Conservation (phyloP, 2,797 vertebrate species). For the Muscicapa striata region DNA sequence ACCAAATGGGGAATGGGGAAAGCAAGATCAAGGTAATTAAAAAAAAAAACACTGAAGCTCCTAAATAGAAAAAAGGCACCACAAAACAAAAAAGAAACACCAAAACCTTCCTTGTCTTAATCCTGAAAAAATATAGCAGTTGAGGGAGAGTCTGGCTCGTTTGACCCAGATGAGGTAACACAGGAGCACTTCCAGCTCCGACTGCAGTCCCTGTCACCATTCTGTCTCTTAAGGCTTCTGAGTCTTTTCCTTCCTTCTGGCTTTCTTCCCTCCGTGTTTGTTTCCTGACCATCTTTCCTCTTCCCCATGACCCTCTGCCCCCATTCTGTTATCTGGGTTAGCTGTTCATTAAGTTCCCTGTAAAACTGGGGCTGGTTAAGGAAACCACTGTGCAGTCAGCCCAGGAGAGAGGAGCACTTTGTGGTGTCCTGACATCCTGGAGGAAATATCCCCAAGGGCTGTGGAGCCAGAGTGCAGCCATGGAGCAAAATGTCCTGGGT, state of each 20-base stretch:
- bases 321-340: neutral
- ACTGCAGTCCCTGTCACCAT: neutral
- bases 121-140: neutral
- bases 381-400: neutral
- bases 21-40: slow-evolving; percentile 34
- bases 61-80: neutral
- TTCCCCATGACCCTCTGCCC: neutral
- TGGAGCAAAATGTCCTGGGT: neutral
- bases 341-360: neutral
- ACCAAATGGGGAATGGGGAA: slow-evolving; percentile 30
- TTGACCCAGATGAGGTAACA: neutral
- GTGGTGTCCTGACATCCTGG: neutral
- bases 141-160: neutral
- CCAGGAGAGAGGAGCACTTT: neutral
- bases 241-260: neutral
- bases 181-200: neutral
- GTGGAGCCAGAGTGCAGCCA: neutral
- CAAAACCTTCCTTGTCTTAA: neutral
- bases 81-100: neutral
- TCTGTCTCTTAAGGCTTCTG: neutral
- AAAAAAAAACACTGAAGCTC: neutral
- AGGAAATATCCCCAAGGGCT: neutral
- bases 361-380: neutral
- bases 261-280: neutral
- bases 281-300: neutral